Evolutionary conservation across 2,888 invertebrate genomes (phyloP), one percentile per base, ranked within the genome.

Genomic region (Meiosimyza platycephala): DNA sequence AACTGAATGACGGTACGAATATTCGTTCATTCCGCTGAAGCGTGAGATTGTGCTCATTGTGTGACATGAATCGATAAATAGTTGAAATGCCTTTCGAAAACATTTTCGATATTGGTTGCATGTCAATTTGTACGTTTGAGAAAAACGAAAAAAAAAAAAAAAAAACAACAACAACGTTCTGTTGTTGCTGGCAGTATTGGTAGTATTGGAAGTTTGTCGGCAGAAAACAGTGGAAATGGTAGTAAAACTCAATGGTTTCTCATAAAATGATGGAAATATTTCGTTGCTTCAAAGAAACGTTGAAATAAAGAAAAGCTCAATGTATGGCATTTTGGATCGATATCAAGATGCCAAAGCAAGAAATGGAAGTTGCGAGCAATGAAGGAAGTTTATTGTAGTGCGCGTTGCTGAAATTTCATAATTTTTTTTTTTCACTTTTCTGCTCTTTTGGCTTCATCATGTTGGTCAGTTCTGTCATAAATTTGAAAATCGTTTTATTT

Each of bases 31-130:
- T 48, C 51, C 54, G 40, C 66, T 51, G 59, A 68, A 68, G 68
- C 59, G 50, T 68, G 68, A 59, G 57, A 68, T 68, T 59, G 59
- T 48, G 68, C 48, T 68, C 48, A 57, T 47, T 59, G 50, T 68
- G 59, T 50, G 59, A 57, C 57, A 57, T 16, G 68, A 67, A 68
- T 68, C 68, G 68, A 68, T 68, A 68, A 68, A 68, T 68, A 50
- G 59, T 59, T 68, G 68, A 68, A 68, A 68, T 59, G 59, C 33
- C 40, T 59, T 59, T 47, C 59, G 59, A 59, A 68, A 67, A 67
- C 50, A 40, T 57, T 67, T 67, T 67, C 67, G 57, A 67, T 67
- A 66, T 67, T 67, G 16, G 33, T 48, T 16, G 55, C 67, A 57
- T 47, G 67, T 57, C 67, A 55, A 57, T 55, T 57, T 18, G 55